A percentile compares a stretch with the other conserved stretches of the same genome.
These are phyloP conservation scores for Lemur catta DNA, from an alignment of 2,797 vertebrate species.

Conservation along the genomic window DNA sequence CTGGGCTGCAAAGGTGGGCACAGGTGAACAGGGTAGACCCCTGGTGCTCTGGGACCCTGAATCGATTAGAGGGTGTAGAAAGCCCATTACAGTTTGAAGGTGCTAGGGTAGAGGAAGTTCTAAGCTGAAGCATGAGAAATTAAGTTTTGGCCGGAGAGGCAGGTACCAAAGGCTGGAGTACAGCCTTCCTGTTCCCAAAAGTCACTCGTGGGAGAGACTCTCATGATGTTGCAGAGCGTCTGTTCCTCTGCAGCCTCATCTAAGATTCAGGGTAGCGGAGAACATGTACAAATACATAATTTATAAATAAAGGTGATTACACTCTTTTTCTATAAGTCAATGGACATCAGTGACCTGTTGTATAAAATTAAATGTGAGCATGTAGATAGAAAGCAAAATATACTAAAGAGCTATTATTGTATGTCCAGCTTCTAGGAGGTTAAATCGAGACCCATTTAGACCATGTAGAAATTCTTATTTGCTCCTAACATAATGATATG, in stretches of 20 bases:
- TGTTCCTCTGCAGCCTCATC: too few species aligned
- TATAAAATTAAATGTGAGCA: neutral
- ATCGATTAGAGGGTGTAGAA: neutral
- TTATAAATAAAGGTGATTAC: neutral
- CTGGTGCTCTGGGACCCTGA: neutral
- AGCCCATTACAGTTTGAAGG: neutral
- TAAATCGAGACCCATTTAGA: neutral
- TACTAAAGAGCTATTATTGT: rapidly evolving
- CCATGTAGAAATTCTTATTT: neutral
- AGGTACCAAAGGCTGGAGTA: neutral
- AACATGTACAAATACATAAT: neutral
- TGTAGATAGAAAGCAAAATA: neutral
- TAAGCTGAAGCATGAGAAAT: neutral
- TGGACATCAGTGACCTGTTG: neutral
- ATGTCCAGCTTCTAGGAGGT: neutral
- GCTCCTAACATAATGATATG: neutral
- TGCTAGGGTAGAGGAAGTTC: neutral
- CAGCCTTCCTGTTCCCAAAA: too few species aligned
- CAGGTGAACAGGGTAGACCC: neutral
- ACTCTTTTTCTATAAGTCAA: neutral
- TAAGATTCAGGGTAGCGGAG: neutral
- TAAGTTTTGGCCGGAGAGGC: neutral
- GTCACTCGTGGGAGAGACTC: rapidly evolving
- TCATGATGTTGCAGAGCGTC: rapidly evolving
- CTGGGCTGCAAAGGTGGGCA: neutral